Base-by-base conservation (phyloP, 1,140 invertebrate species). In the Schmidtea mediterranea region DNA sequence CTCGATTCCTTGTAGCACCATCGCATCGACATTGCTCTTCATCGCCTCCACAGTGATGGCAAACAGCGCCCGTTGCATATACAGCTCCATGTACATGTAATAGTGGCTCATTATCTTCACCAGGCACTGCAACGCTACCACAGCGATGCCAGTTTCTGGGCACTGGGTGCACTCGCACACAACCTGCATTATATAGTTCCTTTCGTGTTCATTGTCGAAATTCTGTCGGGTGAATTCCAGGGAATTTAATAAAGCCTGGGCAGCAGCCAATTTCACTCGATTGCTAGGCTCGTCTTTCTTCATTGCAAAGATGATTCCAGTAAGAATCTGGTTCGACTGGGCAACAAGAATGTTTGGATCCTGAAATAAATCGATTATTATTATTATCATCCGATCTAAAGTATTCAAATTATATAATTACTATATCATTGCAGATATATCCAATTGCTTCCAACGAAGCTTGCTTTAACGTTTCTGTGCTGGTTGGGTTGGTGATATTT, bases 171-270 rank as follows among this genome's bases (percentile, higher is more conserved):
- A 72, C 58, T 76, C 73, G 65, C 90, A 98, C 9, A 97, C 87
- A 21, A 90, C 84, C 73, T 97, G 84, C 92, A 98, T 98, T 38
- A 98, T 97, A 60, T 87, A 92, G 66, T 98, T 89, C 55, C 92
- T 71, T 68, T 98, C 90, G 52, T 76, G 76, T 60, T 92, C 84
- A 63, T 82, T 84, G 55, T 92, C 83, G 70, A 98, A 98, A 69
- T 97, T 98, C 13, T 80, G 80, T 69, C 82, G 82, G 6, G 89
- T 97, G 60, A 98, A 98, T 70, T 98, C 92, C 19, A 98, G 65
- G 0, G 90, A 95, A 66, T 98, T 98, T n/a, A 83, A 73, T 13
- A 98, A 70, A 8, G 92, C 90, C 58, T 78, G 87, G 12, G 89
- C 95, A 3, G 92, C 92, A 26, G 90, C 90, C 43, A 94, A 69